Percentiles rank a stretch among this genome's conserved stretches.
Conservation (phyloP, 1,140 invertebrate species). For the Macrotrachela quadricornifera region DNA sequence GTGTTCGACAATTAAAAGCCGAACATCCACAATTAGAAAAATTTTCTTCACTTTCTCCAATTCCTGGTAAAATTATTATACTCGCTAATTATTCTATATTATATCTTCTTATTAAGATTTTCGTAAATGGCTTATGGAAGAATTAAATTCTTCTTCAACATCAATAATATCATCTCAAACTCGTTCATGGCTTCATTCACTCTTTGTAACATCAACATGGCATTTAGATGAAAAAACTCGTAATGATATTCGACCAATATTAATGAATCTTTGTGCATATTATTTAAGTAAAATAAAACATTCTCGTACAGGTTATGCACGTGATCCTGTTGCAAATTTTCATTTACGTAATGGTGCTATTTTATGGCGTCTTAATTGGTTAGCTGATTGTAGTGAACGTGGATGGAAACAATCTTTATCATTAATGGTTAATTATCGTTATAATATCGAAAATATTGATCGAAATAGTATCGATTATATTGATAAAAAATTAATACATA, state of each 20-base stretch:
- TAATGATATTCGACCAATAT: not conserved
- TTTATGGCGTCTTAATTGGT: slow-evolving; percentile 55
- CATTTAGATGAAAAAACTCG: slow-evolving; percentile 1
- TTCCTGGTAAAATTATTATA: slow-evolving; percentile 39
- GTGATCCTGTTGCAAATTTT: slow-evolving; percentile 38
- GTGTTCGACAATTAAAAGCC: slow-evolving; percentile 37
- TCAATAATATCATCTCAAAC: not conserved
- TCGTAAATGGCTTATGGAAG: not conserved
- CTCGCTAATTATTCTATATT: not conserved
- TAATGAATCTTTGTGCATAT: slow-evolving; percentile 1
- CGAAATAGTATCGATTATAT: slow-evolving; percentile 9
- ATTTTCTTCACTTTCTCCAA: slow-evolving; percentile 50
- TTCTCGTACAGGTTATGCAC: slow-evolving; percentile 2
- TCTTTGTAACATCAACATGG: slow-evolving; percentile 9
- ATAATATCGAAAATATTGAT: slow-evolving; percentile 12
- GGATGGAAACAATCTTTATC: slow-evolving; percentile 48
- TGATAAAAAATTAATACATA: too few relatives aligned
- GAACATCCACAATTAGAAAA: slow-evolving; percentile 47
- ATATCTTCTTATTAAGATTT: not conserved
- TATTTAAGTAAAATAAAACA: slow-evolving; percentile 2
- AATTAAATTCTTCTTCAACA: not conserved
- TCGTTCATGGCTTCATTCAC: not conserved
- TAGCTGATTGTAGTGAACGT: slow-evolving; percentile 42
- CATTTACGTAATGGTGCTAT: slow-evolving; percentile 53
- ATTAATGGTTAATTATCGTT: slow-evolving; percentile 59